phyloP scores from a whole-genome alignment of 2,113 vertebrate species.

The Chionodraco myersi region DNA sequence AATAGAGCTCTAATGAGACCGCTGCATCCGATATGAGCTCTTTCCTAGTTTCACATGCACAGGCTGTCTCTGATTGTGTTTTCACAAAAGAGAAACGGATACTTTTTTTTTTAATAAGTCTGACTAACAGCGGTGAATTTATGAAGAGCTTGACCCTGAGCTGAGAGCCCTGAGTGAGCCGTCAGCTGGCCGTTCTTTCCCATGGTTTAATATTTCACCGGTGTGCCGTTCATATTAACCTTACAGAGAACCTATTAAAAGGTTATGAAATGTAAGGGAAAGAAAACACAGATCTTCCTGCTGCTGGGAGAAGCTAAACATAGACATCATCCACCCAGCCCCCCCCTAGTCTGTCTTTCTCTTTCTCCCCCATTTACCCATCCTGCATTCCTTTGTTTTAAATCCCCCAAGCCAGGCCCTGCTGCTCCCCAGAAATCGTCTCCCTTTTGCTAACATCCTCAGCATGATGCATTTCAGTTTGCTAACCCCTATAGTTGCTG shows the following conservation, averaged over 20 bases:
- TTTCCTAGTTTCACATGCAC: slow-evolving; percentile 47
- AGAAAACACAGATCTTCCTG: slow-evolving; percentile 47
- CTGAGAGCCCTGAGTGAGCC: slow-evolving; percentile 52
- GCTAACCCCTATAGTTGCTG: not conserved
- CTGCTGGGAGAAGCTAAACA: slow-evolving; percentile 49
- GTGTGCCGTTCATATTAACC: slow-evolving; percentile 62
- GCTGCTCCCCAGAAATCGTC: slow-evolving; percentile 45
- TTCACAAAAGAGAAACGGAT: slow-evolving; percentile 34
- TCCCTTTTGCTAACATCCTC: slow-evolving; percentile 32
- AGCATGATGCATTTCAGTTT: slow-evolving; percentile 24
- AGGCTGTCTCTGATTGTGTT: slow-evolving; percentile 41
- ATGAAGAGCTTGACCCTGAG: slow-evolving; percentile 70
- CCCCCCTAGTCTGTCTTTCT: slow-evolving; percentile 26
- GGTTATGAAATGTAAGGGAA: slow-evolving; percentile 56
- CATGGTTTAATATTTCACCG: slow-evolving; percentile 80
- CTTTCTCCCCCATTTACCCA: slow-evolving; percentile 26
- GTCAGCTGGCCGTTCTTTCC: slow-evolving; percentile 64
- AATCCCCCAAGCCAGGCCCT: slow-evolving; percentile 38
- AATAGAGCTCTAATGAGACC: slow-evolving; percentile 41
- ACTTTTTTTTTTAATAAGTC: slow-evolving; percentile 42
- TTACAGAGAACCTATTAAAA: slow-evolving; percentile 59
- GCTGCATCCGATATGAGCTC: slow-evolving; percentile 38
- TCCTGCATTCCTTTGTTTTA: slow-evolving; percentile 39
- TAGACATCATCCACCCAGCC: slow-evolving; percentile 41
- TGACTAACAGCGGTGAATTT: slow-evolving; percentile 62